Evolutionary conservation across 1,140 invertebrate species (phyloP).

Genomic region (Ooceraea biroi): DNA sequence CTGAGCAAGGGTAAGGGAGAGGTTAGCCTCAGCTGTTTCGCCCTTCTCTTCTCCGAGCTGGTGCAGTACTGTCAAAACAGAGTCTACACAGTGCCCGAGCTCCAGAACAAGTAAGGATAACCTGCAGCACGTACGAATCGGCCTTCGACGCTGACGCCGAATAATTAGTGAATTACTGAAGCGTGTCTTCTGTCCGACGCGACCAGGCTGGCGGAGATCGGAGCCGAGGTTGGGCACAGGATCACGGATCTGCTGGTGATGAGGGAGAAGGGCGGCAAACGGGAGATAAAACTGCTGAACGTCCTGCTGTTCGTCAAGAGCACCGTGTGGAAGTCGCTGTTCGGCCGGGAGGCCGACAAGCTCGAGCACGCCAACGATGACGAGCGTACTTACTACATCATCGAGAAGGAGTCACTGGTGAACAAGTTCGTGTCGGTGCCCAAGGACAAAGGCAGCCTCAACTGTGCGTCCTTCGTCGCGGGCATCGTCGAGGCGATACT

Average conservation of each 20-base stretch:
- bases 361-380: constrained; percentile 99
- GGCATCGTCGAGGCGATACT: constrained; percentile 99
- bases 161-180: neutral
- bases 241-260: constrained; percentile 97
- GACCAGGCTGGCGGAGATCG: constrained; percentile 96
- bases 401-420: constrained; percentile 98
- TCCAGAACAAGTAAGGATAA: constrained; percentile 93
- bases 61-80: constrained; percentile 99
- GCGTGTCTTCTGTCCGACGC: constrained; percentile 80
- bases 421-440: constrained; percentile 99
- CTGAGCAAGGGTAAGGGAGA: constrained; percentile 96
- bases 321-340: constrained; percentile 98
- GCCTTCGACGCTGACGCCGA: neutral
- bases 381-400: constrained; percentile 98
- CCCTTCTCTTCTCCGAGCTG: constrained; percentile 98
- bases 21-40: constrained; percentile 97
- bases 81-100: constrained; percentile 97
- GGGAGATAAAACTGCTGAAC: constrained; percentile 98
- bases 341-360: constrained; percentile 99
- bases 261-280: constrained; percentile 96
- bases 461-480: constrained; percentile 99
- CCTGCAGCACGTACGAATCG: neutral
- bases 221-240: constrained; percentile 97
- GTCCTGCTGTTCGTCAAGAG: constrained; percentile 98
- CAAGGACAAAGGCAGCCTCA: constrained; percentile 98